These are phyloP conservation scores for Dryas iulia DNA, from an alignment of 1,140 invertebrate species.

Conservation along the genomic window DNA sequence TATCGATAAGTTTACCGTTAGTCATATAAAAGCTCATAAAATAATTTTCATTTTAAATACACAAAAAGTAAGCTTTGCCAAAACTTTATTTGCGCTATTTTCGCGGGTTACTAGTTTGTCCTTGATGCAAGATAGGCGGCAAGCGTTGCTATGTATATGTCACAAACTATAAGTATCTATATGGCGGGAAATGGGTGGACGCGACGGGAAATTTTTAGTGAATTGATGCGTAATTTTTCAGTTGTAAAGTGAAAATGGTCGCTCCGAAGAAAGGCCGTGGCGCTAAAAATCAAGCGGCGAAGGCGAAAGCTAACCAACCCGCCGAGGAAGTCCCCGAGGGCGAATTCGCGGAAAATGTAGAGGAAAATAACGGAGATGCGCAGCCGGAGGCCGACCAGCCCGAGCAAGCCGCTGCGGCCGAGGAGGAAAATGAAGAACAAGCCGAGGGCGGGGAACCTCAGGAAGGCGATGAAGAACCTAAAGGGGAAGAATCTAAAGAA, in stretches of 20 bases:
- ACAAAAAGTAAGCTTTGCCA: background rate
- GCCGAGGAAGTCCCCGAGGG: slow-evolving; percentile 45
- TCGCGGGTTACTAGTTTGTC: slow-evolving; percentile 51
- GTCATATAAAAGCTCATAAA: background rate
- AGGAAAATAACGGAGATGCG: slow-evolving; percentile 65
- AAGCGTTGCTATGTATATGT: slow-evolving; percentile 46
- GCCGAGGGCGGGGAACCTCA: slow-evolving; percentile 32
- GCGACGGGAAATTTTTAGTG: slow-evolving; percentile 23
- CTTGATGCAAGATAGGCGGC: slow-evolving; percentile 60
- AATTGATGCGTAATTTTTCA: slow-evolving; percentile 22
- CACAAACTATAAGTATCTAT: slow-evolving; percentile 39
- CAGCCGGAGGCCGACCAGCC: slow-evolving; percentile 41
- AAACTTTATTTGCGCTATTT: slow-evolving; percentile 27
- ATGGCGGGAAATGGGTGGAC: slow-evolving; percentile 32
- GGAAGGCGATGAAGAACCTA: slow-evolving; percentile 36
- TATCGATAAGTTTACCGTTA: slow-evolving; percentile 53
- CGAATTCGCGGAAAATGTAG: slow-evolving; percentile 51
- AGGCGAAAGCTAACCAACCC: slow-evolving; percentile 47
- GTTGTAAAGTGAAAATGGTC: slow-evolving; percentile 54
- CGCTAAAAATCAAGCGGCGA: slow-evolving; percentile 59
- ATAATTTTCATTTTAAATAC: background rate
- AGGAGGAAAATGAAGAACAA: slow-evolving; percentile 31
- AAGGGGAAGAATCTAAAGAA: slow-evolving; percentile 59
- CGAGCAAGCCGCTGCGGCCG: slow-evolving; percentile 21
- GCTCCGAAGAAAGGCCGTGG: slow-evolving; percentile 71